Evolutionary conservation across 2,888 invertebrate genomes (phyloP), one percentile per base, ranked within the genome.

Genomic region (Tachina grossa): DNA sequence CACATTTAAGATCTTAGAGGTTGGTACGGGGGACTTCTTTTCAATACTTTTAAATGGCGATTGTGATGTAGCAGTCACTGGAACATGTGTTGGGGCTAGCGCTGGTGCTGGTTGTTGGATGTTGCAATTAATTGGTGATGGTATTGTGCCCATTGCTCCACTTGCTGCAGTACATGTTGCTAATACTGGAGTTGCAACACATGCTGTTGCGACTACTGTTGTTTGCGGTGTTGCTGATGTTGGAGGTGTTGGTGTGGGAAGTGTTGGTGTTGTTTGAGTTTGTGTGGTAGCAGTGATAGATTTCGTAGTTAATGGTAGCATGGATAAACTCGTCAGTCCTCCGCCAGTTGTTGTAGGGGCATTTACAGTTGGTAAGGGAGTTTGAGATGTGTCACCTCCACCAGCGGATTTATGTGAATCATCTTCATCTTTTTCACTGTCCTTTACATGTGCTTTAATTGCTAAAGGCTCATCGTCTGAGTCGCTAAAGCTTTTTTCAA

Each of bases 391-490:
- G 4, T 47, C 66, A 41, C 2, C 49, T 41, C 83, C 79, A 51
- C 81, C 59, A 59, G 86, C 80, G 3, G 84, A 85, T 85, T 87
- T 88, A 43, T 79, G 87, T 49, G 83, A 84, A 63, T 87, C 83
- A 8, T 87, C 88, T 9, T 85, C 80, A 43, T 89, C 90, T 59
- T 89, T 89, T 72, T 90, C 90, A 77, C 84, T 86, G 47, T 89
- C 85, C 82, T 91, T 90, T 71, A 88, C 59, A 68, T 93, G 93
- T 39, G 95, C 91, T 89, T 95, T 94, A 77, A 93, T 93, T 22
- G 94, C 94, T 71, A 95, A 89, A 11, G 95, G 95, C 89, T 95
- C 95, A 88, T 95, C 95, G 88, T 95, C 95, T 1, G 95, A 95
- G 89, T 95, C 95, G 88, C 94, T 94, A 83, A 94, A 94, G 87